phyloP scores from a whole-genome alignment of 2,888 invertebrate species.

The Phaedon cochleariae region DNA sequence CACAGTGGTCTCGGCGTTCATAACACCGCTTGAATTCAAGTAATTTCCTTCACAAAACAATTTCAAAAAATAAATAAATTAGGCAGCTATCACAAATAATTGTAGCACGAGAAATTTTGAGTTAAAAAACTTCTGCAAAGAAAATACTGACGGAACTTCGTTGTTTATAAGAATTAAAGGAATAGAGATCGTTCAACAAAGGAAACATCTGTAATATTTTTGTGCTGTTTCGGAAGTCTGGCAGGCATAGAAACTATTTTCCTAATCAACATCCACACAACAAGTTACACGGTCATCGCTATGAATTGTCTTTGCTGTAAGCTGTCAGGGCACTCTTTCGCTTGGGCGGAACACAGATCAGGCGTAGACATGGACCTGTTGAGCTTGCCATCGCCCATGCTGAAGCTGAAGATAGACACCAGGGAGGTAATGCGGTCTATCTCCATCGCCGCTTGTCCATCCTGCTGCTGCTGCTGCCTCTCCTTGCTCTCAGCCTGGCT shows the following conservation, averaged over 20 bases:
- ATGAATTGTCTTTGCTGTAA: constrained; percentile 62
- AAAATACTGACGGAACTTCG: constrained; percentile 25
- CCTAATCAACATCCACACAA: not conserved
- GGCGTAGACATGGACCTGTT: constrained; percentile 65
- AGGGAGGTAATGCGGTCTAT: constrained; percentile 68
- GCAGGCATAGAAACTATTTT: constrained; percentile 20
- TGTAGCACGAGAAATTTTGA: constrained; percentile 38
- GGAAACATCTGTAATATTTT: constrained; percentile 11
- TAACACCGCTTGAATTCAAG: constrained; percentile 8
- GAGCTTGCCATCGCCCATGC: constrained; percentile 57
- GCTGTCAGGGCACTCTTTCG: constrained; percentile 62
- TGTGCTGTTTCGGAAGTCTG: constrained; percentile 20
- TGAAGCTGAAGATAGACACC: constrained; percentile 69
- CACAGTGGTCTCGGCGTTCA: constrained; percentile 51
- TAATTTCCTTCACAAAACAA: constrained; percentile 33
- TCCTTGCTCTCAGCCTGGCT: constrained; percentile 23
- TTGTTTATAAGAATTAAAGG: constrained; percentile 25
- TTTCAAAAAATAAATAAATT: constrained; percentile 36
- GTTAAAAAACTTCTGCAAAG: not conserved
- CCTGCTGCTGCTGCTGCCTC: constrained; percentile 17
- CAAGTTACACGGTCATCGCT: constrained; percentile 65
- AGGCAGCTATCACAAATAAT: constrained; percentile 42
- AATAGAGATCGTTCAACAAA: constrained; percentile 36
- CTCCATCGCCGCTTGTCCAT: constrained; percentile 63
- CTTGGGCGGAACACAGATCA: constrained; percentile 66